Evolutionary conservation across 2,797 vertebrate genomes (phyloP).

Genomic region (Sciaenops ocellatus): DNA sequence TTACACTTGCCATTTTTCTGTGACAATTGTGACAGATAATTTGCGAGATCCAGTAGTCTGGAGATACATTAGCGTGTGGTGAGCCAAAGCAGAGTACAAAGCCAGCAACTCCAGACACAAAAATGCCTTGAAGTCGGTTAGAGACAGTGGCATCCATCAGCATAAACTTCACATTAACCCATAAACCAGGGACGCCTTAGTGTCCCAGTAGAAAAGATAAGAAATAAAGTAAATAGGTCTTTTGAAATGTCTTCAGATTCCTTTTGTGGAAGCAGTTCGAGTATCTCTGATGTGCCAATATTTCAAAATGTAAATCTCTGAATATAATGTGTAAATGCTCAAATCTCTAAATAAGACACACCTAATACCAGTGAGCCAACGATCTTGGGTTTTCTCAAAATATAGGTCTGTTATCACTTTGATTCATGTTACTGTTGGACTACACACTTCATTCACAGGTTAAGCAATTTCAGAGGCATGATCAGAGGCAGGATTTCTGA

Average conservation of each 20-base stretch:
- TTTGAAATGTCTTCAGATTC: background rate
- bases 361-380: constrained; percentile 24
- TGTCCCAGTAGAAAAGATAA: background rate
- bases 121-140: constrained; percentile 36
- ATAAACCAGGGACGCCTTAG: background rate
- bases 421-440: constrained; percentile 45
- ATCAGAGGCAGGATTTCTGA: constrained; percentile 48
- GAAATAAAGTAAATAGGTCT: background rate
- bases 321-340: constrained; percentile 9
- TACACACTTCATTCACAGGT: constrained; percentile 57
- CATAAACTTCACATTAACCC: constrained; percentile 14
- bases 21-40: constrained; percentile 10
- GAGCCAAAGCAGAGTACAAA: constrained; percentile 14
- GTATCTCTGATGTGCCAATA: background rate
- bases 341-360: constrained; percentile 23
- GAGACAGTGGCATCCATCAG: constrained; percentile 27
- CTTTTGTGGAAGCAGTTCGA: background rate
- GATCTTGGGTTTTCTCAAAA: constrained; percentile 32
- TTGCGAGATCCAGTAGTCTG: background rate
- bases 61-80: background rate
- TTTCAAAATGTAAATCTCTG: constrained; percentile 9
- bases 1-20: background rate
- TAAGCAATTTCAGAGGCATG: constrained; percentile 34
- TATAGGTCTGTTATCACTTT: constrained; percentile 18
- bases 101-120: constrained; percentile 20